Conservation (phyloP, 1,140 invertebrate genomes). For the Formica exsecta region DNA sequence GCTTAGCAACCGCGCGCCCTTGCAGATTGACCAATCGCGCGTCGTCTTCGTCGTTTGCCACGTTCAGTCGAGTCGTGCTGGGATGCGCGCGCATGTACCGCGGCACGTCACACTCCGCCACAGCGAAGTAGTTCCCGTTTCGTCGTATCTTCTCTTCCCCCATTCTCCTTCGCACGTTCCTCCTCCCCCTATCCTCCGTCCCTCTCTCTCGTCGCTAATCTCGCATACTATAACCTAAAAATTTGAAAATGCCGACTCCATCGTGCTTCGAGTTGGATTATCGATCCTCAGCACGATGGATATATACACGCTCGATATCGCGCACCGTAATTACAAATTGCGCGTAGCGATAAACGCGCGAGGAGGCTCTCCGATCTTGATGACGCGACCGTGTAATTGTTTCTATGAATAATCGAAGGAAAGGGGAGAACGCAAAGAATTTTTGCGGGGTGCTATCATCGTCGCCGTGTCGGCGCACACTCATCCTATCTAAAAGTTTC, state of each 20-base stretch:
- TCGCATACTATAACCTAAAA: conserved; percentile 55
- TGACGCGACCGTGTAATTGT: conserved; percentile 38
- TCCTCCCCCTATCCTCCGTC: too few relatives aligned
- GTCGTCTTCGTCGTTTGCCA: conserved; percentile 13
- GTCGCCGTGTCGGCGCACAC: not conserved
- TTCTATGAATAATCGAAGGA: conserved; percentile 50
- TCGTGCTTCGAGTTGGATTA: not conserved
- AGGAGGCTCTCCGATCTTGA: conserved; percentile 18
- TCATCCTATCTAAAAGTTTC: conserved; percentile 18
- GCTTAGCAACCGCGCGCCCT: conserved; percentile 80
- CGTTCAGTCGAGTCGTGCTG: conserved; percentile 21
- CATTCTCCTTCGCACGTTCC: too few relatives aligned
- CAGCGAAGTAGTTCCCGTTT: conserved; percentile 65
- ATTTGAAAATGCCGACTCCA: conserved; percentile 28
- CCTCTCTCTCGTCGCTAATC: not conserved
- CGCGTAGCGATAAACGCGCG: conserved; percentile 10
- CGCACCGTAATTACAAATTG: conserved; percentile 39
- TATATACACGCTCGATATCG: not conserved
- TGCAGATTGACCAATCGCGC: conserved; percentile 54
- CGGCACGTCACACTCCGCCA: conserved; percentile 38
- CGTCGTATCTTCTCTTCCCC: not conserved
- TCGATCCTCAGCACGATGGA: conserved; percentile 7
- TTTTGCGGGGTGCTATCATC: too few relatives aligned
- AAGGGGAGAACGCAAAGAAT: not conserved
- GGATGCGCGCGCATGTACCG: conserved; percentile 62